phyloP scores from a whole-genome alignment of 2,888 invertebrate genomes.

The Agrotis clavis region DNA sequence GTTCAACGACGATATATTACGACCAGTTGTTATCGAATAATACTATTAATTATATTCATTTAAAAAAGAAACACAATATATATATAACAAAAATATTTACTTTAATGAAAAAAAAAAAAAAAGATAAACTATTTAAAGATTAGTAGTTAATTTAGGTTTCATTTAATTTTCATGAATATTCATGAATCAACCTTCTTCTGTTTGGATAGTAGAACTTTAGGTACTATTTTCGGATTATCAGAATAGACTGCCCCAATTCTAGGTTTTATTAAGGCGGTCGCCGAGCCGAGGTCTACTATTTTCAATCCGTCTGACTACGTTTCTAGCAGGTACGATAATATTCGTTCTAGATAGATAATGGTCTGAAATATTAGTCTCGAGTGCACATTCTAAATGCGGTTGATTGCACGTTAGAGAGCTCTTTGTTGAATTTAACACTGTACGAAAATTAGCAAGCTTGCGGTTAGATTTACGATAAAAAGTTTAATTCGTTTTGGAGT shows the following conservation, averaged over 20 bases:
- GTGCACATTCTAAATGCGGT: slow-evolving; percentile 6
- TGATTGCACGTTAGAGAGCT: slow-evolving; percentile 6
- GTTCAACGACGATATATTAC: no score
- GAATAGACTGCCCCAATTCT: background rate
- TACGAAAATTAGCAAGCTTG: background rate
- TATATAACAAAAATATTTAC: no score
- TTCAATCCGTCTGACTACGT: slow-evolving; percentile 4
- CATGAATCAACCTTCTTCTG: background rate
- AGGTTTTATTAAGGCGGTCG: slow-evolving; percentile 13
- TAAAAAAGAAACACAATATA: no score
- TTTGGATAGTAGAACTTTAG: background rate
- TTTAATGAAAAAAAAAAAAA: no score
- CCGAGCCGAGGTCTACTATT: background rate
- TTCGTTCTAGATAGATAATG: slow-evolving; percentile 6
- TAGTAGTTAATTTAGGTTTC: no score
- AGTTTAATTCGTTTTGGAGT: slow-evolving; percentile 2
- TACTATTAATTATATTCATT: no score
- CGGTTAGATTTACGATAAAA: background rate
- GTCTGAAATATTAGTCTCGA: background rate
- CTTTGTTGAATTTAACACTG: slow-evolving; percentile 17
- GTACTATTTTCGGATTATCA: background rate
- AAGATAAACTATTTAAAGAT: background rate
- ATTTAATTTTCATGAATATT: background rate
- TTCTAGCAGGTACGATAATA: background rate
- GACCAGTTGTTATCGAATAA: no score